These are phyloP conservation scores for Solenopsis invicta DNA, from an alignment of 1,140 invertebrate species.

Conservation along the genomic window DNA sequence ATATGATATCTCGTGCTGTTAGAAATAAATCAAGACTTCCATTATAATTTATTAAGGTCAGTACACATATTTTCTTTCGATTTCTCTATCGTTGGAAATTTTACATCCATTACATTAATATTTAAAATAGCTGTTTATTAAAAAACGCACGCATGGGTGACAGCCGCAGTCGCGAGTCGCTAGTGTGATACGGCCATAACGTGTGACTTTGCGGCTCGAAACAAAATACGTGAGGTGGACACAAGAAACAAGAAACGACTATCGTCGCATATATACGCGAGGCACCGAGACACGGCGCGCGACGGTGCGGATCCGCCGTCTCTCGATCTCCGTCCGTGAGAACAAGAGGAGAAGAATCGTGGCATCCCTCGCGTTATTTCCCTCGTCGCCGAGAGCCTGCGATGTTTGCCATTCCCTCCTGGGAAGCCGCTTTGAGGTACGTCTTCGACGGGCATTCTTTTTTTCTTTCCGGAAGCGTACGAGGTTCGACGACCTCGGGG, in stretches of 20 bases:
- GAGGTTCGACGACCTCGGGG: neutral
- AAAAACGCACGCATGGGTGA: no score
- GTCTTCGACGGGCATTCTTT: neutral
- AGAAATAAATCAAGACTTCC: no score
- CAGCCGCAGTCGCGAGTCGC: no score
- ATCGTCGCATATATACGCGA: constrained; percentile 6
- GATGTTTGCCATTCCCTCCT: constrained; percentile 68
- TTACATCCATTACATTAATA: no score
- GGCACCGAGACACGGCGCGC: neutral
- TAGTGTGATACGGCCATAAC: neutral
- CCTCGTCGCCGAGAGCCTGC: constrained; percentile 13
- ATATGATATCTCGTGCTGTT: no score
- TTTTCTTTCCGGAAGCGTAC: neutral
- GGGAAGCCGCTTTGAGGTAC: constrained; percentile 71
- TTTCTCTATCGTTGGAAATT: no score
- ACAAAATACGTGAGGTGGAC: constrained; percentile 61
- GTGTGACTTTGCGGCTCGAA: constrained; percentile 56
- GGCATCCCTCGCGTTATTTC: neutral
- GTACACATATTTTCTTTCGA: no score
- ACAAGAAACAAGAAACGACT: neutral
- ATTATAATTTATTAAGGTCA: no score
- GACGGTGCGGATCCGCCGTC: neutral
- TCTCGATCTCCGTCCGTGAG: neutral
- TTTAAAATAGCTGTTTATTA: no score
- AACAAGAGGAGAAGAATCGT: neutral